Base-by-base conservation (phyloP, 1,140 invertebrate species). In the Antheraea pernyi region DNA sequence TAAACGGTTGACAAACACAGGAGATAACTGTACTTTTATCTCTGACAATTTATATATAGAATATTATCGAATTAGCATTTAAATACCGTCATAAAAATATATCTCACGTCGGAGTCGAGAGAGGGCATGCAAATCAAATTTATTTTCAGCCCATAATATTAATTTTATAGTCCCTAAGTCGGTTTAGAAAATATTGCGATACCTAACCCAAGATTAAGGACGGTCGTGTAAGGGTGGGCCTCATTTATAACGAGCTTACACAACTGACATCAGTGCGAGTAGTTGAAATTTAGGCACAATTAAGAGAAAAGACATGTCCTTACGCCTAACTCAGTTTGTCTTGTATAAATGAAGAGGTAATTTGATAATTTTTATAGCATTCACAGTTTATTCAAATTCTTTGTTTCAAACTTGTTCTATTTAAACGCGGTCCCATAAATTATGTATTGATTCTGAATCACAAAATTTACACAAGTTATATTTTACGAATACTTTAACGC, bases 211-310 rank as follows among this genome's bases (percentile, higher is more conserved):
- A 64, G 62, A 64, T 64, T 64, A 64, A 64, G 37, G 62, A 42
- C 62, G 62, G 62, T 39, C 62, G n/a, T 64, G 30, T 64, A 64
- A 19, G 18, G 62, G 18, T 19, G 13, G 19, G 37, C 9, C 37
- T 42, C 30, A 10, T 64, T 39, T 64, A 64, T 64, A 46, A 64
- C 18, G 62, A 42, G 62, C 62, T 64, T 64, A 64, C 62, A 64
- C 62, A 42, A 19, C 37, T 42, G 62, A 64, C 62, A 64, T 64
- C 62, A 39, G 19, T 36, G 60, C 46, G 19, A 61, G 62, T 64
- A 64, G 62, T 64, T 64, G 62, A 64, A 64, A 64, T 37, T 64
- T 64, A 19, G 37, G 30, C 37, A 19, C 37, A n/a, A 64, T 64
- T 39, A 64, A 64, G 37, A 42, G 10, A 19, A 39, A 11, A 42